phyloP scores from a whole-genome alignment of 2,888 invertebrate species.

The Tipula unca region DNA sequence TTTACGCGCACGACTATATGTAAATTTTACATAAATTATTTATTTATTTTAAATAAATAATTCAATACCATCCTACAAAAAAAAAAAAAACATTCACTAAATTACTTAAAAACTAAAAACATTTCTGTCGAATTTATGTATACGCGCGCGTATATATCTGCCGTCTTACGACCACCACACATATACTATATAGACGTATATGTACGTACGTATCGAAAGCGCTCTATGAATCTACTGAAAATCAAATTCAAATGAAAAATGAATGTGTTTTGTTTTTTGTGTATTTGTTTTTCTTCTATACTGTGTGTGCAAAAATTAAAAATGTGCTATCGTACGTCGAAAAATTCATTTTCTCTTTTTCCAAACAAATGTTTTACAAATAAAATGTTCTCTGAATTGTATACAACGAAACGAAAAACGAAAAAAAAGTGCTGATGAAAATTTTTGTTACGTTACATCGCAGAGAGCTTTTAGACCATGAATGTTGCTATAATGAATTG shows the following conservation, averaged over 20 bases:
- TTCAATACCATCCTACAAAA: not conserved
- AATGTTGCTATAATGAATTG: too few relatives aligned
- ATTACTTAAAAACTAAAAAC: not conserved
- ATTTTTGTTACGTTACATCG: not conserved
- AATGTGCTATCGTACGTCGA: not conserved
- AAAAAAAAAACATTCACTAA: not conserved
- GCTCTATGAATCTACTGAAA: not conserved
- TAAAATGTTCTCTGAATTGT: not conserved
- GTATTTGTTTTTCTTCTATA: not conserved
- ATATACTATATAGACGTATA: not conserved
- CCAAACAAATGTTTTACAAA: not conserved
- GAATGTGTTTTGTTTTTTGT: not conserved
- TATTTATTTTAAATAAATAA: not conserved
- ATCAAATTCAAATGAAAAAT: not conserved
- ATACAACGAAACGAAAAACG: not conserved
- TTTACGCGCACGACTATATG: not conserved
- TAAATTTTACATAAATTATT: not conserved
- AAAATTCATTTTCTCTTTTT: constrained; percentile 8
- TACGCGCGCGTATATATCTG: not conserved
- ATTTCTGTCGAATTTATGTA: not conserved
- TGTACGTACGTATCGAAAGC: not conserved
- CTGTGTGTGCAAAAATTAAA: not conserved
- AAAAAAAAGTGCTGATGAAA: not conserved
- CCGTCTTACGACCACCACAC: not conserved
- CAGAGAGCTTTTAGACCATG: not conserved